Base-by-base conservation (phyloP, 2,888 invertebrate genomes). In the Priocnemis perturbator region DNA sequence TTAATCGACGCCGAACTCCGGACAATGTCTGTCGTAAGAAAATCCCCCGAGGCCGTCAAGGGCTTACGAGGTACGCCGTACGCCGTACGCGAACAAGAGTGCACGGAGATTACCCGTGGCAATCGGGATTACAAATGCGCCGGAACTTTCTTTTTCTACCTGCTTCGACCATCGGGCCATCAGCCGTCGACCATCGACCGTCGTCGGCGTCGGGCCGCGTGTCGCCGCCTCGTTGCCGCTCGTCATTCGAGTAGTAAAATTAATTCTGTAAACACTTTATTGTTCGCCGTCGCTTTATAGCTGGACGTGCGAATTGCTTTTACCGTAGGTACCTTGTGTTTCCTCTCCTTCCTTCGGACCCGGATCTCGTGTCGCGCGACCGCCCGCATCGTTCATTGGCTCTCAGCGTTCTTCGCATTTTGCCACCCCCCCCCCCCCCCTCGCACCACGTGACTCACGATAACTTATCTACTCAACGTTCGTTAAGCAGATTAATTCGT, bases 181-280 rank as follows among this genome's bases (percentile, higher is more conserved):
- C n/a, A n/a, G n/a, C n/a, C n/a, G n/a, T n/a, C n/a, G n/a, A n/a
- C n/a, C n/a, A n/a, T n/a, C n/a, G 26, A 26, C 26, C 26, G 26
- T 26, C 26, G n/a, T n/a, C n/a, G n/a, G n/a, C n/a, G n/a, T n/a
- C n/a, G n/a, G 37, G 37, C 37, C 37, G 37, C 37, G 37, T 37
- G 37, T 37, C 37, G 37, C 14, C 37, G 58, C 60, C 44, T 67
- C 63, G 48, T 70, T 74, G 53, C 52, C 65, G 50, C 20, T 64
- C 64, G 59, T 61, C 71, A 60, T 75, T 73, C 70, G 68, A 76
- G 82, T 79, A 84, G 74, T 85, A 86, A 85, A 86, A 85, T 86
- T 86, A 86, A 87, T 86, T 82, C 79, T 71, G 78, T 82, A 86
- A 86, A 85, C 84, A 83, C 45, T 84, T 85, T 84, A 86, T 84